These are phyloP conservation scores for Neoniphon sammara DNA, from an alignment of 2,797 vertebrate species.

Conservation along the genomic window DNA sequence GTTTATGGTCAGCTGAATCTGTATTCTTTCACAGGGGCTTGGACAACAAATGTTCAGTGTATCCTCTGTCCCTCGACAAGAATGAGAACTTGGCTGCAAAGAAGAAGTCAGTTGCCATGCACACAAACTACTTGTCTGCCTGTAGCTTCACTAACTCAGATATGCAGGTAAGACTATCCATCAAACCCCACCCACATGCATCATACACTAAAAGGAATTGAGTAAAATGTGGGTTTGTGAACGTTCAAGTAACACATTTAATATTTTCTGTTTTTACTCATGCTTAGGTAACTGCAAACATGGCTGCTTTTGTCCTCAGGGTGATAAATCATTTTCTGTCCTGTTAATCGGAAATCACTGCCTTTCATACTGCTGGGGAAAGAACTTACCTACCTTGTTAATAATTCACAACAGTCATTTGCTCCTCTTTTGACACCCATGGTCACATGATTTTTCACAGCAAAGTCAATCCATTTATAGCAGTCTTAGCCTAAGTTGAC, in stretches of 20 bases:
- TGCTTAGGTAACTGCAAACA: background rate
- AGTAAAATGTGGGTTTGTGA: background rate
- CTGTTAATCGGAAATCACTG: slow-evolving; percentile 54
- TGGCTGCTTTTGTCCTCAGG: background rate
- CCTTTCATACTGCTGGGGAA: slow-evolving; percentile 10
- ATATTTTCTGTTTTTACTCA: background rate
- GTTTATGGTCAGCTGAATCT: background rate
- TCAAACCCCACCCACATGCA: background rate
- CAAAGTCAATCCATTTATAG: slow-evolving; percentile 57
- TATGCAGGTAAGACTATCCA: slow-evolving; percentile 90
- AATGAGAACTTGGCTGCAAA: slow-evolving; percentile 98
- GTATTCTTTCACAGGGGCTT: slow-evolving; percentile 84
- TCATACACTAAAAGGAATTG: background rate
- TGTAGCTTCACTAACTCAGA: slow-evolving; percentile 99
- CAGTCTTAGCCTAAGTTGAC: background rate
- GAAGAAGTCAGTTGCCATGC: slow-evolving; percentile 99
- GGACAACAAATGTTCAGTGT: slow-evolving; percentile 99
- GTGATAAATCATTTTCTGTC: slow-evolving; percentile 7
- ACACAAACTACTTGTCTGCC: slow-evolving; percentile 98
- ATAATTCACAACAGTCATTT: slow-evolving; percentile 64
- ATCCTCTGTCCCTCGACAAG: slow-evolving; percentile 97
- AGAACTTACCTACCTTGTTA: slow-evolving; percentile 40
- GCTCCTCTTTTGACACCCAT: slow-evolving; percentile 38
- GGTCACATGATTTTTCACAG: slow-evolving; percentile 57
- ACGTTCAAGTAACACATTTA: background rate